Evolutionary conservation across 2,113 vertebrate species (phyloP).

Genomic region (Phocoena phocoena): DNA sequence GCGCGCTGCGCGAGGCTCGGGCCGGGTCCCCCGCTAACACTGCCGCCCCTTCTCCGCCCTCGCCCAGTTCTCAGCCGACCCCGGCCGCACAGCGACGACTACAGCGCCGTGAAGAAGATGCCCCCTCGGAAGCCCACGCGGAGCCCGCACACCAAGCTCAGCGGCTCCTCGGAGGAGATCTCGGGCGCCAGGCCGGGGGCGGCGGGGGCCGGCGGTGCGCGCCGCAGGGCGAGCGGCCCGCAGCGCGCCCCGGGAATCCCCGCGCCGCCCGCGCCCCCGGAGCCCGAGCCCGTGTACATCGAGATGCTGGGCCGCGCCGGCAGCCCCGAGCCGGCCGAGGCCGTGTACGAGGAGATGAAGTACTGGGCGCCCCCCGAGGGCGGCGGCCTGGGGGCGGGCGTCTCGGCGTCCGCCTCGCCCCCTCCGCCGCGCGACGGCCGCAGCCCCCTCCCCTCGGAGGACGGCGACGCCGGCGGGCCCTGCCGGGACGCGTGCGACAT

Average conservation of each 20-base stretch:
- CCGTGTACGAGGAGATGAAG: conserved; percentile 98
- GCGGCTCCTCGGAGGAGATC: conserved; percentile 96
- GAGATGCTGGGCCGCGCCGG: conserved; percentile 91
- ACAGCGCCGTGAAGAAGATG: conserved; percentile 96
- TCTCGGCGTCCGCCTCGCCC: conserved; percentile 70
- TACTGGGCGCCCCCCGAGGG: conserved; percentile 89
- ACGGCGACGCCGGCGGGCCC: conserved; percentile 65
- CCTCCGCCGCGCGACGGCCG: conserved; percentile 77
- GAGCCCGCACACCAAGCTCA: conserved; percentile 96
- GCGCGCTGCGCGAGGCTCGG: too few species aligned
- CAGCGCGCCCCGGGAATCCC: conserved; percentile 76
- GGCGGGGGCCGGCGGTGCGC: conserved; percentile 80
- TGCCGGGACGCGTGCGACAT: conserved; percentile 90
- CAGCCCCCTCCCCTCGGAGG: conserved; percentile 66
- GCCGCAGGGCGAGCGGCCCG: conserved; percentile 67
- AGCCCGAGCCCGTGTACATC: conserved; percentile 89
- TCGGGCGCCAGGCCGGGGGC: conserved; percentile 87
- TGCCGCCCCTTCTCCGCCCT: background rate
- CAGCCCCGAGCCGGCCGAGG: conserved; percentile 84
- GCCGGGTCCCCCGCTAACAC: background rate
- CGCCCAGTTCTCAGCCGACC: conserved; percentile 89
- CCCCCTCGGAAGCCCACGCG: conserved; percentile 97
- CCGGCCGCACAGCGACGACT: conserved; percentile 97
- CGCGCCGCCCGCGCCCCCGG: conserved; percentile 83
- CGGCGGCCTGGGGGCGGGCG: conserved; percentile 57